Conservation (phyloP, 2,797 vertebrate genomes). For the Podargus strigoides region DNA sequence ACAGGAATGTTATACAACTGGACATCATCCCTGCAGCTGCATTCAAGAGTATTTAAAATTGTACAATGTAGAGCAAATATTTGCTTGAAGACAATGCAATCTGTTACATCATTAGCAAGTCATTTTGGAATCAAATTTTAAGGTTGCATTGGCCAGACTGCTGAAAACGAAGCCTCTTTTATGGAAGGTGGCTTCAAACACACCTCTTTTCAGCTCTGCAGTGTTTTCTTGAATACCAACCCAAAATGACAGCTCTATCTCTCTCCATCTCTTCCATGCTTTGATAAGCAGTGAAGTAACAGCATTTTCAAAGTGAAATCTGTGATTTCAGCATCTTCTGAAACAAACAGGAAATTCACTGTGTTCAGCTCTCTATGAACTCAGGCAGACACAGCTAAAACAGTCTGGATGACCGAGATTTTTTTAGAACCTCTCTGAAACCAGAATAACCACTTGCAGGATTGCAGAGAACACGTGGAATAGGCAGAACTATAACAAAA, state of each 20-base stretch:
- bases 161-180: background rate
- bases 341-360: background rate
- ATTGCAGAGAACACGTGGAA: background rate
- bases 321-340: background rate
- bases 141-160: background rate
- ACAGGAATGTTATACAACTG: conserved; percentile 27
- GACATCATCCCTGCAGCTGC: conserved; percentile 48
- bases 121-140: background rate
- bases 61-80: conserved; percentile 25
- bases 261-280: background rate
- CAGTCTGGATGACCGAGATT: background rate
- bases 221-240: background rate
- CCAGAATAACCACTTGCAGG: background rate
- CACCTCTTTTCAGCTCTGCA: background rate
- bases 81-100: conserved; percentile 45
- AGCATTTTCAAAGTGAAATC: background rate
- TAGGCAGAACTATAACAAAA: background rate
- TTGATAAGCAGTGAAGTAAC: background rate
- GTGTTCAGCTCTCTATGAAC: background rate
- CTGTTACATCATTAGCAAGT: background rate
- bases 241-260: background rate
- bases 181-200: background rate
- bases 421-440: background rate
- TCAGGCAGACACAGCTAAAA: background rate
- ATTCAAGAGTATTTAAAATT: conserved; percentile 5